Evolutionary conservation across 2,797 vertebrate genomes (phyloP), one percentile per base, ranked within the genome.

Genomic region (Tympanoctomys barrerae): DNA sequence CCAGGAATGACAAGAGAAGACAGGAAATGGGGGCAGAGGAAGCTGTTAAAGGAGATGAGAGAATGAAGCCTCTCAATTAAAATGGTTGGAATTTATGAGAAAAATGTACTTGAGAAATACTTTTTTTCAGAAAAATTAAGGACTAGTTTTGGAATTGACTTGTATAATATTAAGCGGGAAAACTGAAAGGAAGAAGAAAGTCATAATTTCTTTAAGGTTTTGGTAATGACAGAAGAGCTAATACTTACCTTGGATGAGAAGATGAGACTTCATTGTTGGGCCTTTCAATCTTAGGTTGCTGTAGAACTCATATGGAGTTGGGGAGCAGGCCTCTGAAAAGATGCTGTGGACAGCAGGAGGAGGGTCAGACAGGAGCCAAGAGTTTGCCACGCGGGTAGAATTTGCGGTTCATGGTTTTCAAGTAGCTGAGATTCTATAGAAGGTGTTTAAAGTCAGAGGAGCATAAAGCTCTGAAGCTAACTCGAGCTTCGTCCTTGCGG

Each of bases 361-460:
- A 13, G 77, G 14, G 5, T 68, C 46, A n/a, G 28, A 22, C 1
- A 1, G 1, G 3, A 33, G 12, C 6, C 4, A 26, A 42, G 73
- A 5, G 33, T 9, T 28, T 33, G 82, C 33, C 7, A 1, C 36
- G 82, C 1, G 1, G 0, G 2, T 1, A 7, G 49, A 62, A 10
- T 24, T 52, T 11, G 0, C 9, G 7, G 7, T 24, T 0, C 16
- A 12, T 16, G 31, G 18, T 7, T 9, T 8, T 64, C 46, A 31
- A 7, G 26, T 7, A 22, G 14, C 36, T 31, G 36, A n/a, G 62
- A 59, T 36, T 12, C 16, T 16, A 1, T 12, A 46, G 24, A 46
- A 39, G 7, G 70, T 4, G 0, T 28, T 22, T 5, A 0, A 4
- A n/a, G 19, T 59, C n/a, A 14, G 66, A 77, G 91, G 6, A 39